phyloP scores from a whole-genome alignment of 2,888 invertebrate genomes.

The Mellilla xanthometata region DNA sequence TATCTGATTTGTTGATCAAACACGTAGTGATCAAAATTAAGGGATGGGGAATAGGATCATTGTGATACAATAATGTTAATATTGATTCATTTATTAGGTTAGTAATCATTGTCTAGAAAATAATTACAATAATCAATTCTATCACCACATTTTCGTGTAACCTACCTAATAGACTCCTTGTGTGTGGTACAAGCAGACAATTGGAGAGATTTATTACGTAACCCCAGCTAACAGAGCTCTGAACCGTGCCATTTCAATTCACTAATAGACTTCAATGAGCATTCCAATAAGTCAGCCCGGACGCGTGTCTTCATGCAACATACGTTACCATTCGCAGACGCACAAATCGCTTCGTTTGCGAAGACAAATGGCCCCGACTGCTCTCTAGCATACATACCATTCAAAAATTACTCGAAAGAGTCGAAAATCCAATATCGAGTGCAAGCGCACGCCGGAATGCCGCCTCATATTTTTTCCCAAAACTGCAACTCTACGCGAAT shows the following conservation, averaged over 20 bases:
- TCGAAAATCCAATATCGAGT: conserved; percentile 63
- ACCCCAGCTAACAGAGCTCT: conserved; percentile 8
- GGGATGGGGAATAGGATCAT: no score
- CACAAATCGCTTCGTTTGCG: conserved; percentile 79
- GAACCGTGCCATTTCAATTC: conserved; percentile 44
- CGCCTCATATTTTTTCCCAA: conserved; percentile 43
- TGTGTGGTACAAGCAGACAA: conserved; percentile 12
- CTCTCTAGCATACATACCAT: conserved; percentile 59
- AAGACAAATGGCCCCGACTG: conserved; percentile 75
- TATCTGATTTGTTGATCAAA: background rate
- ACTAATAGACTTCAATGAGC: conserved; percentile 66
- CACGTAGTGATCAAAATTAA: background rate
- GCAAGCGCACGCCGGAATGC: conserved; percentile 38
- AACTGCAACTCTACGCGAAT: conserved; percentile 21
- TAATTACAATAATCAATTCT: no score
- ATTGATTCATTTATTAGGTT: no score
- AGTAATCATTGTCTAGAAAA: no score
- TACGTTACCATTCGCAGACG: conserved; percentile 76
- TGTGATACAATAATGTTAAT: no score
- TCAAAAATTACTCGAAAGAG: conserved; percentile 69
- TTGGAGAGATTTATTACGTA: conserved; percentile 15
- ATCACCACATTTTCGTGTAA: background rate
- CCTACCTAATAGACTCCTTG: background rate
- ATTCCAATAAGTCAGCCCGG: conserved; percentile 60
- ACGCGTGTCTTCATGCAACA: conserved; percentile 68